Conservation (phyloP, 1,140 invertebrate genomes). For the Pseudobourletiella spinata region DNA sequence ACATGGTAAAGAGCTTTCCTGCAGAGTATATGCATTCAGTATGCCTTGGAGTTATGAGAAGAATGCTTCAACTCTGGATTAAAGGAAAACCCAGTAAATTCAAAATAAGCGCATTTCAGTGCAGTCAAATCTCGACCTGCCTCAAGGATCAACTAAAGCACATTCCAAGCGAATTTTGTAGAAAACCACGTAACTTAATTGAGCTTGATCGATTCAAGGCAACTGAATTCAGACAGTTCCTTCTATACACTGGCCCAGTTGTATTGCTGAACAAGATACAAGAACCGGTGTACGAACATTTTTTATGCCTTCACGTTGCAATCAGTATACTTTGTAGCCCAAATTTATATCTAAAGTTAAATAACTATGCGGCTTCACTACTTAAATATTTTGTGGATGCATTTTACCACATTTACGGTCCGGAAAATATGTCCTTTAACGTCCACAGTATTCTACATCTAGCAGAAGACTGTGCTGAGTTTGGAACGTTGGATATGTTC, state of each 20-base stretch:
- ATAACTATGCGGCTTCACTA: conserved; percentile 5
- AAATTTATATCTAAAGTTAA: not conserved
- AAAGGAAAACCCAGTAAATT: conserved; percentile 4
- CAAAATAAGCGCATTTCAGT: not conserved
- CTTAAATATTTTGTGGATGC: conserved; percentile 12
- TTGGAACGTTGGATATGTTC: conserved; percentile 12
- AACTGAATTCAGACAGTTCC: conserved; percentile 27
- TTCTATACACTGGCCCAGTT: conserved; percentile 33
- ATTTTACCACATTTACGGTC: conserved; percentile 15
- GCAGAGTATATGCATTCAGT: conserved; percentile 35
- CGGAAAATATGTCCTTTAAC: conserved; percentile 13
- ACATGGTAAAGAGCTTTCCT: conserved; percentile 30
- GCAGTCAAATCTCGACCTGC: conserved; percentile 8
- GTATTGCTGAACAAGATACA: conserved; percentile 7
- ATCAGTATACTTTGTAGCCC: conserved; percentile 6
- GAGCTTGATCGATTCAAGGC: conserved; percentile 28
- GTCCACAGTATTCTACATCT: conserved; percentile 23
- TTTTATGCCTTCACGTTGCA: conserved; percentile 1
- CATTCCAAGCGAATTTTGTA: conserved; percentile 26
- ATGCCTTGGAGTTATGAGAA: conserved; percentile 30
- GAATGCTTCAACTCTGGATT: conserved; percentile 21
- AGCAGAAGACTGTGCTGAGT: not conserved
- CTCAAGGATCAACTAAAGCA: not conserved
- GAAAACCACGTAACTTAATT: conserved; percentile 19
- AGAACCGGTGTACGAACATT: conserved; percentile 9